phyloP scores from a whole-genome alignment of 2,113 vertebrate genomes.

The Percopsis transmontana region DNA sequence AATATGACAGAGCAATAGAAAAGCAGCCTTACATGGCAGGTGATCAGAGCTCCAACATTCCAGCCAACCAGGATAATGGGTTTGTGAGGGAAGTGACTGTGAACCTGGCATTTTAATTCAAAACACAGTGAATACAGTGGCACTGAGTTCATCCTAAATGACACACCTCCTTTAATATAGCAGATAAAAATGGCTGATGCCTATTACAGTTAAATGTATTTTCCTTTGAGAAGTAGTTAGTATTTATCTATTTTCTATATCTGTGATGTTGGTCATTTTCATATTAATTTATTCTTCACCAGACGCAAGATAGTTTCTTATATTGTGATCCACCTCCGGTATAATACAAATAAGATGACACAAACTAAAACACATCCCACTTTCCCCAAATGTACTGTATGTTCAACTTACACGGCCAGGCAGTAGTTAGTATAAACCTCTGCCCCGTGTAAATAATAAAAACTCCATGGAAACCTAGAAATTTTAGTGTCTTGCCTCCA shows the following conservation, averaged over 20 bases:
- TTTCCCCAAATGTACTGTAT: too few species aligned
- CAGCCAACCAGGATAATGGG: conserved; percentile 94
- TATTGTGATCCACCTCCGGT: too few species aligned
- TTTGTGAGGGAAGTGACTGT: conserved; percentile 94
- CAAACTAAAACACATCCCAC: too few species aligned
- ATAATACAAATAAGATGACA: background rate
- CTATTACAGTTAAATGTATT: too few species aligned
- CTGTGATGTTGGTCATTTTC: too few species aligned
- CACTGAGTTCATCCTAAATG: background rate
- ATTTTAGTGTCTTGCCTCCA: conserved; percentile 81
- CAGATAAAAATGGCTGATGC: too few species aligned
- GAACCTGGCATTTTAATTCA: conserved; percentile 78
- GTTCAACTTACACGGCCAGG: background rate
- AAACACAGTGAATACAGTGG: conserved; percentile 18
- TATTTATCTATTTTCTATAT: too few species aligned
- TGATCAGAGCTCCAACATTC: conserved; percentile 93
- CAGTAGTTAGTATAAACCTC: background rate
- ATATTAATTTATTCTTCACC: too few species aligned
- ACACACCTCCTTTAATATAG: too few species aligned
- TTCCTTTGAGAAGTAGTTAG: too few species aligned
- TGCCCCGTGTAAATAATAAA: background rate
- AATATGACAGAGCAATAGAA: background rate
- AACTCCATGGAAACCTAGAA: background rate
- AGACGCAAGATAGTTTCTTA: too few species aligned
- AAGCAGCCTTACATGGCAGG: conserved; percentile 87